Percentiles rank a stretch among this genome's conserved stretches.
These are phyloP conservation scores for Halichoeres trimaculatus DNA, from an alignment of 2,113 vertebrate species.

Conservation along the genomic window DNA sequence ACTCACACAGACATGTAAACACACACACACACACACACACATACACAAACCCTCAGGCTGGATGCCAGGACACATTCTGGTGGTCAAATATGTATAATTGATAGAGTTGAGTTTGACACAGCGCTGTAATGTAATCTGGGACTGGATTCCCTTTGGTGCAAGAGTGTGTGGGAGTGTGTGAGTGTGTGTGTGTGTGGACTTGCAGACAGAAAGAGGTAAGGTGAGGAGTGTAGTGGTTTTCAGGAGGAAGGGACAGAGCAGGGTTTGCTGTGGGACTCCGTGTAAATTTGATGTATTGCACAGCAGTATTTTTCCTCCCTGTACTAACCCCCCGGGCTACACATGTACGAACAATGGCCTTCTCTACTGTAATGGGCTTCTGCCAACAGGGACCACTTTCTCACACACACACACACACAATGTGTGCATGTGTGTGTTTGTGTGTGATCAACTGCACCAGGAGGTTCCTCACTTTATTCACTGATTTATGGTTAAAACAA, in stretches of 20 bases:
- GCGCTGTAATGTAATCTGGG: slow-evolving; percentile 71
- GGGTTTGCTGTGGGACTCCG: slow-evolving; percentile 49
- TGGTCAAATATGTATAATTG: slow-evolving; percentile 77
- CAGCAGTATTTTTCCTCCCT: slow-evolving; percentile 53
- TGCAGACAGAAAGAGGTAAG: neutral
- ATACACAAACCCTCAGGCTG: slow-evolving; percentile 25
- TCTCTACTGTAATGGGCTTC: slow-evolving; percentile 52
- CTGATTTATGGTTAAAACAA: neutral
- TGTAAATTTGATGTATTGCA: slow-evolving; percentile 72
- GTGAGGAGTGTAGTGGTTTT: slow-evolving; percentile 2
- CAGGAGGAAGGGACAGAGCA: slow-evolving; percentile 5
- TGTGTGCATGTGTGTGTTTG: neutral
- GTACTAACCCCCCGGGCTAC: slow-evolving; percentile 47
- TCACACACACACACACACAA: slow-evolving; percentile 13
- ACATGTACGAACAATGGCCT: slow-evolving; percentile 57
- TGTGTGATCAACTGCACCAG: slow-evolving; percentile 7
- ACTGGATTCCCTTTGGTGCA: slow-evolving; percentile 43
- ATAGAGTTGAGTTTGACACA: slow-evolving; percentile 71
- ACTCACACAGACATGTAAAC: slow-evolving; percentile 6
- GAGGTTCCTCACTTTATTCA: slow-evolving; percentile 4
- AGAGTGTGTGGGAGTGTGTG: slow-evolving; percentile 15
- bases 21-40: slow-evolving; percentile 23
- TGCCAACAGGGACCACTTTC: slow-evolving; percentile 49
- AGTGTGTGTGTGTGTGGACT: slow-evolving; percentile 24
- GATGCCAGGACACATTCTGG: slow-evolving; percentile 54